Evolutionary conservation across 2,888 invertebrate genomes (phyloP).

Genomic region (Lasioglossum leucozonium): DNA sequence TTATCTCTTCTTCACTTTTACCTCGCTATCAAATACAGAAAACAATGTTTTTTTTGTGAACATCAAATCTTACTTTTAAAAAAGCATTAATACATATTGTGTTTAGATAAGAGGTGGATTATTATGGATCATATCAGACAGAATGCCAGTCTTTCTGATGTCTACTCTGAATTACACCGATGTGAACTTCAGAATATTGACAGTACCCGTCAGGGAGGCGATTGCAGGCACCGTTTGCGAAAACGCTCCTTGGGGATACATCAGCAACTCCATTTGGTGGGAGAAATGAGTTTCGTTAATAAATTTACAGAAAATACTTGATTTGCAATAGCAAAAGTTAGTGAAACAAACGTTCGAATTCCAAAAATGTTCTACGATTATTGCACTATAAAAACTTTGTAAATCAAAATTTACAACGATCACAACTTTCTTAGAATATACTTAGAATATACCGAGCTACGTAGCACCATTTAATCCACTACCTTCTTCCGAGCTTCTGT

Average conservation of each 20-base stretch:
- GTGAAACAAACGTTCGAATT: not conserved
- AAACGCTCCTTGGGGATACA: conserved; percentile 75
- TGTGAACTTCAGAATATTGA: conserved; percentile 91
- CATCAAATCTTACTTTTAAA: not conserved
- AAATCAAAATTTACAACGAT: not conserved
- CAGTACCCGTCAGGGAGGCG: conserved; percentile 88
- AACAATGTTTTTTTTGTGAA: too few species aligned
- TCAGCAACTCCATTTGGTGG: conserved; percentile 79
- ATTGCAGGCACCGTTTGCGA: conserved; percentile 91
- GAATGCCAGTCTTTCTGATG: conserved; percentile 92
- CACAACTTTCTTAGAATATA: not conserved
- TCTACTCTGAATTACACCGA: conserved; percentile 90
- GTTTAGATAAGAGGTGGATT: conserved; percentile 88
- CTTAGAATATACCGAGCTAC: not conserved
- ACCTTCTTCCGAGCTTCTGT: conserved; percentile 1
- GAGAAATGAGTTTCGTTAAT: conserved; percentile 67
- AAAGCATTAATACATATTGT: conserved; percentile 59
- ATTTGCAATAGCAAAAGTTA: not conserved
- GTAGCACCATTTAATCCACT: conserved; percentile 3
- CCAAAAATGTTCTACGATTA: not conserved
- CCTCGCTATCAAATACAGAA: too few species aligned
- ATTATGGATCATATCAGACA: conserved; percentile 92
- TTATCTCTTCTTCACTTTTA: too few species aligned
- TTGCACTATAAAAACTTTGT: not conserved
- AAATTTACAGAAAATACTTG: not conserved